Conservation (phyloP, 2,113 vertebrate species). For the Castor canadensis region DNA sequence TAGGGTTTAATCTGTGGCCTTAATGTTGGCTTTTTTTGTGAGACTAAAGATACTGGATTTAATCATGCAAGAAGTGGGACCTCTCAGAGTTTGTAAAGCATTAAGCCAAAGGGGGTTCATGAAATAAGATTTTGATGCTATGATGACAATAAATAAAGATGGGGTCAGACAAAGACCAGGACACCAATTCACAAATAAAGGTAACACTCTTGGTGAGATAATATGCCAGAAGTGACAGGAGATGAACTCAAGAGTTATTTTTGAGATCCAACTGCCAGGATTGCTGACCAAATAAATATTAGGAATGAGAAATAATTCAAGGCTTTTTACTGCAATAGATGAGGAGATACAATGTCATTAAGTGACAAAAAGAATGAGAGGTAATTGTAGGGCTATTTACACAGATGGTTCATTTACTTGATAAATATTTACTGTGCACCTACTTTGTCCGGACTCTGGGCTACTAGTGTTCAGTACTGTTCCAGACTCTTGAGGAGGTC, state of each 20-base stretch:
- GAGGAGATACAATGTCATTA: slow-evolving; percentile 22
- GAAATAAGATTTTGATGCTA: background rate
- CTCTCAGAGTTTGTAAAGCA: background rate
- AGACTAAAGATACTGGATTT: background rate
- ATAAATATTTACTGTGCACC: slow-evolving; percentile 71
- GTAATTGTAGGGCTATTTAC: background rate
- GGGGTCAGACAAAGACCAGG: background rate
- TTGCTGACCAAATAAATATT: slow-evolving; percentile 36
- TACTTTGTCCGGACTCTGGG: slow-evolving; percentile 20
- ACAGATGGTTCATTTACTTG: background rate
- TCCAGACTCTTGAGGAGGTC: slow-evolving; percentile 16
- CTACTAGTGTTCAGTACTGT: background rate
- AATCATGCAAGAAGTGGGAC: background rate
- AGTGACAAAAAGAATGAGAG: background rate
- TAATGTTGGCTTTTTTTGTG: background rate
- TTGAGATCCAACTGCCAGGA: background rate
- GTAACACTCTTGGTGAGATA: background rate
- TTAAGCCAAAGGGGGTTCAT: background rate
- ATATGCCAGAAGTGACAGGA: background rate
- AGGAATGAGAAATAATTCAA: slow-evolving; percentile 28
- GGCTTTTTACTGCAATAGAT: background rate
- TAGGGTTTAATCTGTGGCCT: background rate
- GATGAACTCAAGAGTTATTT: slow-evolving; percentile 9
- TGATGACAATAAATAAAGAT: background rate
- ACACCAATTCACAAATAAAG: background rate